Base-by-base conservation (phyloP, 2,113 vertebrate genomes). In the Percopsis transmontana region DNA sequence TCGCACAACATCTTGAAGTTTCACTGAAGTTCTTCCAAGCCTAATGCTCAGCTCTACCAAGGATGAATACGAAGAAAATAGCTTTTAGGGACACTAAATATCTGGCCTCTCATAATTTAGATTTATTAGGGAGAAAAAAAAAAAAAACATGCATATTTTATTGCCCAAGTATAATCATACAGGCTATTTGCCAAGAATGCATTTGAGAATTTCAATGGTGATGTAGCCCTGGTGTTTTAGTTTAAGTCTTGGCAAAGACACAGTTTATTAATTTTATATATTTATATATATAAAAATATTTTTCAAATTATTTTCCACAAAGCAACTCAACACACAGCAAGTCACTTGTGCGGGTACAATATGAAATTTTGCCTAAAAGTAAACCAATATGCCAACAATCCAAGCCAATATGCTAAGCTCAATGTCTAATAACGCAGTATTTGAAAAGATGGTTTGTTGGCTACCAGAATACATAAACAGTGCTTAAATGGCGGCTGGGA, bases 21-120 rank as follows among this genome's bases (percentile, higher is more conserved):
- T 21, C 33, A 72, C 70, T 73, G 66, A 81, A 68, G 60, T 62
- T 47, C 24, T 16, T 61, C 61, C 59, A 82, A 72, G 41, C 70
- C 70, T 19, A 68, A 63, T 45, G 12, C 24, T 47, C 20, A 42
- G 13, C 64, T 52, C 33, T 48, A 61, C 57, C 61, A 41, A 74
- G 38, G 23, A 52, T 67, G 65, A 75, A 85, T 55, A 67, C 8
- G 39, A 42, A 58, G 51, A 74, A 74, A 60, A 45, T 8, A 44
- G 44, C 59, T 60, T 66, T 39, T 57, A 56, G 24, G 55, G 70
- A 72, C 62, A 80, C 77, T 83, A 76, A 44, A 15, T 44, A 14
- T 44, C 11, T 44, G 42, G 42, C 42, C 42, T 33, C 27, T 33
- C 5, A 33, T 33, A 33, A 33, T 33, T 33, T 7, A 33, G 27